phyloP scores from a whole-genome alignment of 2,797 vertebrate species.

The Amblyraja radiata region DNA sequence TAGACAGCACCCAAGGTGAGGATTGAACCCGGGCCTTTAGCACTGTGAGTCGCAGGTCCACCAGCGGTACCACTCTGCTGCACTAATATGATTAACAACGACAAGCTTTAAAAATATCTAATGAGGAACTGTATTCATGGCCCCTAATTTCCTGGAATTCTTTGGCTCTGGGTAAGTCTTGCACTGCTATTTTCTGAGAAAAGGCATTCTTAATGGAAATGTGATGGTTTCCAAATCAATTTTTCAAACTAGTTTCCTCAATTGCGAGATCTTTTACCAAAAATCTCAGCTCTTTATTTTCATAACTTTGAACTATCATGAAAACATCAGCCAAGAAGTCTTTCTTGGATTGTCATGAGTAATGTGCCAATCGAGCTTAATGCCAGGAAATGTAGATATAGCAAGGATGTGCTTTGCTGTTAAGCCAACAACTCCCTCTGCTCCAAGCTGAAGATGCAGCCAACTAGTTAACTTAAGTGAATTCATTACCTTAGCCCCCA shows the following conservation, averaged over 20 bases:
- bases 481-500: too few species aligned
- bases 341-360: background rate
- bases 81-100: background rate
- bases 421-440: too few species aligned
- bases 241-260: background rate
- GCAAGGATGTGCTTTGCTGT: background rate
- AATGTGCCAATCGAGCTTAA: background rate
- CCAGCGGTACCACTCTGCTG: too few species aligned
- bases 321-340: background rate
- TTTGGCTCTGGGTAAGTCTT: background rate
- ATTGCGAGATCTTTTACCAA: background rate
- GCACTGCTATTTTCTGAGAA: background rate
- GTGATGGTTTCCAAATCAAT: background rate
- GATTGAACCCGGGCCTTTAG: too few species aligned
- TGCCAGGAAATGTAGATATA: background rate
- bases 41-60: too few species aligned
- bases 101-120: background rate
- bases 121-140: background rate
- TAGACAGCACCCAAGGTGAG: too few species aligned
- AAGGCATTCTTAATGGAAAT: background rate
- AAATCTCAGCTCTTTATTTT: background rate
- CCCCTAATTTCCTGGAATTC: background rate
- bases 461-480: too few species aligned
- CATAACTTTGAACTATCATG: background rate
- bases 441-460: too few species aligned